Conservation (phyloP, 2,113 vertebrate species). For the Onychostruthus taczanowskii region DNA sequence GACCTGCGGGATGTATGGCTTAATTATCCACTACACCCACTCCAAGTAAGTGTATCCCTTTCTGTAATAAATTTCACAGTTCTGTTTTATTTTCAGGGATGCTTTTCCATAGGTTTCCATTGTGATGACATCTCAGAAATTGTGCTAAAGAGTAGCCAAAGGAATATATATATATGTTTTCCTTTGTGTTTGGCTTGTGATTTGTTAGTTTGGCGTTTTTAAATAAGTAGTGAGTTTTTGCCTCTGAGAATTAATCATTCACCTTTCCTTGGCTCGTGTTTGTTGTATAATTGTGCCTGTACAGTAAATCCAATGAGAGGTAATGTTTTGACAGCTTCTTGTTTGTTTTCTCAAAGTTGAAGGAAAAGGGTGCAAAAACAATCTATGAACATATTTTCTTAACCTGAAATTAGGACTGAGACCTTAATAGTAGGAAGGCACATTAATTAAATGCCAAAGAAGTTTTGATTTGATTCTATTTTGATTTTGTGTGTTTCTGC, state of each 20-base stretch:
- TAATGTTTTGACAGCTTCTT: neutral
- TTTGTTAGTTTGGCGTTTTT: neutral
- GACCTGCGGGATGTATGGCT: slow-evolving; percentile 97
- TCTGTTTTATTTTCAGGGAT: slow-evolving; percentile 8
- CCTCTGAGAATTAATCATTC: neutral
- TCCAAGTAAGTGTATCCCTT: slow-evolving; percentile 86
- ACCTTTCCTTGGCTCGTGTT: neutral
- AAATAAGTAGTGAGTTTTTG: neutral
- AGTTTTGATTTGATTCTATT: neutral
- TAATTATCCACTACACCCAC: slow-evolving; percentile 95
- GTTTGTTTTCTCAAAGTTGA: neutral
- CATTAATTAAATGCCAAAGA: neutral
- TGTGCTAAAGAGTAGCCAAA: neutral
- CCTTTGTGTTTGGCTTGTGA: neutral
- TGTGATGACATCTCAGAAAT: slow-evolving; percentile 26
- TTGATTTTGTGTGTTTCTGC: neutral
- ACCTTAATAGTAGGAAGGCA: neutral
- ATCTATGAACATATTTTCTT: neutral
- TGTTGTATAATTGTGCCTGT: neutral
- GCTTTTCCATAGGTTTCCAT: slow-evolving; percentile 9
- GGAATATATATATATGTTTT: neutral
- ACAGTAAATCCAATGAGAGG: neutral
- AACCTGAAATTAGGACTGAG: neutral
- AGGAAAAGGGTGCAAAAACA: neutral
- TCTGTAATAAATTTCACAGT: slow-evolving; percentile 13